Percentiles rank a stretch among this genome's conserved stretches.
These are phyloP conservation scores for Arrhopalites spinosus DNA, from an alignment of 2,888 invertebrate species.

Conservation along the genomic window DNA sequence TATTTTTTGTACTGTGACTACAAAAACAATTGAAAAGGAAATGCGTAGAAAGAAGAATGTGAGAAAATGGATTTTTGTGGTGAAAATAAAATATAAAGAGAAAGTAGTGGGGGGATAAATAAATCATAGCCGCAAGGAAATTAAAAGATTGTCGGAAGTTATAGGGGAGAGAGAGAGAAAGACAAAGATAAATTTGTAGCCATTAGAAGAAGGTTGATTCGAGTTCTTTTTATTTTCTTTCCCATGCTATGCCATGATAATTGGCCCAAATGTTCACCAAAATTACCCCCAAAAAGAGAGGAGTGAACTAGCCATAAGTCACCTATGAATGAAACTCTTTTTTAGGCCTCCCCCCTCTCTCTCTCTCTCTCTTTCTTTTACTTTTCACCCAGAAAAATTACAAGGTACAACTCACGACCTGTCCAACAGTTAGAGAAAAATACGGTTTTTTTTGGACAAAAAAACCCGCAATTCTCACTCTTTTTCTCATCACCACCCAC, in stretches of 20 bases:
- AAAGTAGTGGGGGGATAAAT: not conserved
- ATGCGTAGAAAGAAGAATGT: too few relatives aligned
- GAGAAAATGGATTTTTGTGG: too few relatives aligned
- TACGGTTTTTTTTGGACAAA: constrained; percentile 23
- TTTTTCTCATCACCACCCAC: not conserved
- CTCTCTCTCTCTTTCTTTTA: not conserved
- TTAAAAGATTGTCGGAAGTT: constrained; percentile 14
- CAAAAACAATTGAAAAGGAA: too few relatives aligned
- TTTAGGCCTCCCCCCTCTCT: not conserved
- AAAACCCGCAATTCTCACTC: too few relatives aligned
- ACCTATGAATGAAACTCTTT: constrained; percentile 22
- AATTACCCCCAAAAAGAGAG: not conserved
- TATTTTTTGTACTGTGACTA: too few relatives aligned
- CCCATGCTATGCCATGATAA: constrained; percentile 12
- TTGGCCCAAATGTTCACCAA: not conserved
- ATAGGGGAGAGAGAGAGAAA: not conserved
- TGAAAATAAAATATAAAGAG: too few relatives aligned
- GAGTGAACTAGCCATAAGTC: constrained; percentile 22
- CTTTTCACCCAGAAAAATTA: constrained; percentile 25
- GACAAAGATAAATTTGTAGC: constrained; percentile 34
- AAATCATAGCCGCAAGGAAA: constrained; percentile 15
- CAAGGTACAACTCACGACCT: constrained; percentile 21
- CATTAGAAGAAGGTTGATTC: constrained; percentile 31
- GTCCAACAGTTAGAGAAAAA: constrained; percentile 26
- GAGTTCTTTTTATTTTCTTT: not conserved